phyloP scores from a whole-genome alignment of 1,140 invertebrate genomes.

The Nephotettix cincticeps region DNA sequence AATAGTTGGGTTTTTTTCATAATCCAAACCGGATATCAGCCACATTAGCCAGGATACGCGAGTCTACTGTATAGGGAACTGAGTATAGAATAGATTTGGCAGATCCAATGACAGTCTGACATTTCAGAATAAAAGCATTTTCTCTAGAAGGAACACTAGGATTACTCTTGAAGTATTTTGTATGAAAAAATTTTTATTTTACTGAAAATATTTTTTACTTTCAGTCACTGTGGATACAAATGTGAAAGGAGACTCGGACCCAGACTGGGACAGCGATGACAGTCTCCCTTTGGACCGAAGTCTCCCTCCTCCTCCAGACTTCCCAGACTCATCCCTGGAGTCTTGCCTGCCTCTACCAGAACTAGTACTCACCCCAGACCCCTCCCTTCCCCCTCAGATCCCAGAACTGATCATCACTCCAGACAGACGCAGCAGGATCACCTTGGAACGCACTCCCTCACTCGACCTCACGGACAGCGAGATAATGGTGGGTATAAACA shows the following conservation, averaged over 20 bases:
- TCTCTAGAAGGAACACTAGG: too few species aligned
- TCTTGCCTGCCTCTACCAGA: slow-evolving; percentile 24
- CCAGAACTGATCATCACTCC: slow-evolving; percentile 30
- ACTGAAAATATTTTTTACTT: too few species aligned
- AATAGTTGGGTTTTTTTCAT: too few species aligned
- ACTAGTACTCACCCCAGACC: slow-evolving; percentile 29
- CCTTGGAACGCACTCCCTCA: slow-evolving; percentile 36
- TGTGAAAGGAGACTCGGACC: neutral
- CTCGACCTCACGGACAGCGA: slow-evolving; percentile 33
- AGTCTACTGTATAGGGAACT: too few species aligned
- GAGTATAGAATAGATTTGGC: too few species aligned
- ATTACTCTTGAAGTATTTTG: too few species aligned
- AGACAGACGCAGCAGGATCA: slow-evolving; percentile 33
- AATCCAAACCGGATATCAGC: too few species aligned
- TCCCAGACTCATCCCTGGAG: neutral
- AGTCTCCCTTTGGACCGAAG: slow-evolving; percentile 35
- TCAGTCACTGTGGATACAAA: too few species aligned
- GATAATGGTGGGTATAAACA: neutral
- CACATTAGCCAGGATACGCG: too few species aligned
- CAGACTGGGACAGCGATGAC: slow-evolving; percentile 29
- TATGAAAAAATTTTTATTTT: too few species aligned
- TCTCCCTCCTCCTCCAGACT: slow-evolving; percentile 7
- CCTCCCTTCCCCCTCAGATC: neutral
- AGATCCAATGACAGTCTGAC: too few species aligned
- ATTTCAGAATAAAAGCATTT: too few species aligned